phyloP scores from a whole-genome alignment of 2,888 invertebrate species.

The Cheilosia soror region DNA sequence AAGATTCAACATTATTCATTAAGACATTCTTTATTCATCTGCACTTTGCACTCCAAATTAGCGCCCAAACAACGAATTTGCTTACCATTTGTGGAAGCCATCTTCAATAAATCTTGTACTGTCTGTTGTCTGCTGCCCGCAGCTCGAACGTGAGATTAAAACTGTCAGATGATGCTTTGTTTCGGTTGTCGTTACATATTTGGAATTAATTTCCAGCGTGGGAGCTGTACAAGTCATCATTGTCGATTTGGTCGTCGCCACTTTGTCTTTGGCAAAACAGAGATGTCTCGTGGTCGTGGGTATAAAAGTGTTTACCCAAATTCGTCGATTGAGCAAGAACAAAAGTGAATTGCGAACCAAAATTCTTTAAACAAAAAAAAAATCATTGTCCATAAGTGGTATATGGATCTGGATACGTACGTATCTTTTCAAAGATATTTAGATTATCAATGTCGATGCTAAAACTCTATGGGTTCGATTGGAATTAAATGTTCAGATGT shows the following conservation, averaged over 20 bases:
- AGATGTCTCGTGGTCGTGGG: conserved; percentile 18
- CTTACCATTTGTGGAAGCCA: conserved; percentile 28
- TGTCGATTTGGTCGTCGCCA: conserved; percentile 48
- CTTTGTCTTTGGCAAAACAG: conserved; percentile 50
- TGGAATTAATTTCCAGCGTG: conserved; percentile 33
- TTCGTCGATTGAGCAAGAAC: conserved; percentile 32
- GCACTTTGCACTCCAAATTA: conserved; percentile 6
- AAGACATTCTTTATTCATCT: background rate
- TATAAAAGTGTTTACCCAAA: conserved; percentile 33
- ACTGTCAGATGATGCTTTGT: conserved; percentile 13
- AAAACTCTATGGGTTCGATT: background rate
- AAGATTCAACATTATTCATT: background rate
- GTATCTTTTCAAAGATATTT: conserved; percentile 11
- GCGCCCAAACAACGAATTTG: background rate
- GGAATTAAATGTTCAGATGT: conserved; percentile 3
- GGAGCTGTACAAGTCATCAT: conserved; percentile 26
- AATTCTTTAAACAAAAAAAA: background rate
- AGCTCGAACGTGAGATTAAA: background rate
- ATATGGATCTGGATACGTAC: conserved; percentile 10
- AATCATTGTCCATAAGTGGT: conserved; percentile 14
- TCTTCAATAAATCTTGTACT: conserved; percentile 33
- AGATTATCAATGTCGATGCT: background rate
- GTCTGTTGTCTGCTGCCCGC: background rate
- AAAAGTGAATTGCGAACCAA: conserved; percentile 38
- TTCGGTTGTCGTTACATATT: conserved; percentile 26